phyloP scores from a whole-genome alignment of 1,140 invertebrate genomes.

The Cephus cinctus region DNA sequence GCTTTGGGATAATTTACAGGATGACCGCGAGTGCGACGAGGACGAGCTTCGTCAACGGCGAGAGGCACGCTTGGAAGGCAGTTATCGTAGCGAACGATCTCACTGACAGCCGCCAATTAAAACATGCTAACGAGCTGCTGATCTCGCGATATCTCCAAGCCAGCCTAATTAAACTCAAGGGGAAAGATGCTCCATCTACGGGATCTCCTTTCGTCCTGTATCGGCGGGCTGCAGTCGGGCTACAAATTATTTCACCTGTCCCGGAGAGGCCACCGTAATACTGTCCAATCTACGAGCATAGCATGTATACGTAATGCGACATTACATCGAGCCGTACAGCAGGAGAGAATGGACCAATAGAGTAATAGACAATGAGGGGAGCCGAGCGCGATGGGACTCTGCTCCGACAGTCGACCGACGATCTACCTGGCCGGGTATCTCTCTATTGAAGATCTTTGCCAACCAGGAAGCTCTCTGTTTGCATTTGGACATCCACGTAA shows the following conservation, averaged over 20 bases:
- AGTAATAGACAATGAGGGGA: too few species aligned
- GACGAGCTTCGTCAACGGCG: slow-evolving; percentile 1
- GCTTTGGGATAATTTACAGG: too few species aligned
- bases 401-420: too few species aligned
- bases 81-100: slow-evolving; percentile 42
- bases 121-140: slow-evolving; percentile 57
- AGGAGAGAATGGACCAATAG: too few species aligned
- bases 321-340: too few species aligned
- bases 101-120: slow-evolving; percentile 55
- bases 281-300: too few species aligned
- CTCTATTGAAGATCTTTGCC: neutral
- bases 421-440: too few species aligned
- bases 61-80: neutral
- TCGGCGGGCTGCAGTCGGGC: too few species aligned
- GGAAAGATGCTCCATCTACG: slow-evolving; percentile 5
- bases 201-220: slow-evolving; percentile 2
- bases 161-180: slow-evolving; percentile 31
- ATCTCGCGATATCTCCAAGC: slow-evolving; percentile 43
- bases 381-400: too few species aligned
- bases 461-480: slow-evolving; percentile 19
- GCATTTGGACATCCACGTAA: slow-evolving; percentile 40
- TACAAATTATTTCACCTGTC: too few species aligned
- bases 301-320: too few species aligned
- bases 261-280: too few species aligned
- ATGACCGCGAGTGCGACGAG: slow-evolving; percentile 2